Percentiles rank a stretch among this genome's conserved stretches.
phyloP scores from a whole-genome alignment of 2,888 invertebrate genomes.

The Leucoptera coffeella region DNA sequence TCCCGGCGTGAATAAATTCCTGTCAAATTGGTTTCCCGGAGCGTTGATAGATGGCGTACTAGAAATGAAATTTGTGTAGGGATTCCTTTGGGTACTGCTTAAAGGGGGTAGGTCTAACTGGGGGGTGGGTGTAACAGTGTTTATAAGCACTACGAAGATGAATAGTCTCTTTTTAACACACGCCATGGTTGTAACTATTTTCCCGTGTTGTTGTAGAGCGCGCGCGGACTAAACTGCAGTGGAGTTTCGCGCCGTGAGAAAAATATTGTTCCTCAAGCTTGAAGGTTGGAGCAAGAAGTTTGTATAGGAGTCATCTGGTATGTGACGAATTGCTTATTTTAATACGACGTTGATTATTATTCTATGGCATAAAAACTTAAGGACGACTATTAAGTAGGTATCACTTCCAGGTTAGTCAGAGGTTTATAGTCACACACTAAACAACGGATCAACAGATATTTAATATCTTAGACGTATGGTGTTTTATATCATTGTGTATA shows the following conservation, averaged over 20 bases:
- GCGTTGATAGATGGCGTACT: constrained; percentile 27
- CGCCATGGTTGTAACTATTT: constrained; percentile 24
- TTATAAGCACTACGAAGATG: not conserved
- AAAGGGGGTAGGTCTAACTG: constrained; percentile 55
- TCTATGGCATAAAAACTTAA: too few relatives aligned
- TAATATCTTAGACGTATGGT: too few relatives aligned
- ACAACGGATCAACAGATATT: too few relatives aligned
- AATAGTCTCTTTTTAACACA: constrained; percentile 13
- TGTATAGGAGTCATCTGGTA: too few relatives aligned
- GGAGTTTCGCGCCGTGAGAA: constrained; percentile 30
- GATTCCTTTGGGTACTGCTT: constrained; percentile 22
- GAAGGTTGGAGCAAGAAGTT: too few relatives aligned
- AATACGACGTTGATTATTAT: too few relatives aligned
- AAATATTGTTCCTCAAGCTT: constrained; percentile 20
- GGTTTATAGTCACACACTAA: too few relatives aligned
- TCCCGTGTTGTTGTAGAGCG: constrained; percentile 33
- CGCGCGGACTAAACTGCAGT: constrained; percentile 30
- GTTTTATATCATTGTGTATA: too few relatives aligned
- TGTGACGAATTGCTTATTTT: too few relatives aligned
- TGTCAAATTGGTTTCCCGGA: constrained; percentile 32
- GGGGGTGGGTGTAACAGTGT: constrained; percentile 8
- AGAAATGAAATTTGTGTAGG: constrained; percentile 21
- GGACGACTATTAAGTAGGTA: too few relatives aligned
- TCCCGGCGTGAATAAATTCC: constrained; percentile 20
- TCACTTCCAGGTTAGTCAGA: too few relatives aligned